Base-by-base conservation (phyloP, 2,888 invertebrate species). In the Caradrina kadenii region DNA sequence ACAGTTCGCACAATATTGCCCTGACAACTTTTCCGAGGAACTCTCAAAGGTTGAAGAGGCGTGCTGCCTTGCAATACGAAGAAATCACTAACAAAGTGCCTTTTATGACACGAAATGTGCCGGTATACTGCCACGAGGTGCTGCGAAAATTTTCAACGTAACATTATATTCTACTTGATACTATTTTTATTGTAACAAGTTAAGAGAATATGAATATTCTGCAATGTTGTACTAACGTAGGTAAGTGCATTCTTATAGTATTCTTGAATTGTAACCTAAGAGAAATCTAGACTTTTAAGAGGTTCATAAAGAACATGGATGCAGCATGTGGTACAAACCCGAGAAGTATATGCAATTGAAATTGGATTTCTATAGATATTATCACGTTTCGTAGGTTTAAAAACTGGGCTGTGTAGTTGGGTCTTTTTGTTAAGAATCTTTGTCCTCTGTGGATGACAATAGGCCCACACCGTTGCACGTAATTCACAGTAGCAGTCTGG, bases 11-110 rank as follows among this genome's bases (percentile, higher is more conserved):
- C 58, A 59, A 66, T 74, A 80, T 80, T 79, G 22, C 67, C 31
- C 48, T 54, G 68, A 66, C 42, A 65, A 73, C 48, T 63, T 35
- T 52, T 42, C 52, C 31, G 4, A 48, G 48, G 10, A 60, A n/a
- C n/a, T 19, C 19, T 45, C 48, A 48, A 63, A 75, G 56, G 48
- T 21, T 10, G 59, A 11, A 35, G 50, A 26, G 48, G 26, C 19
- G 22, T 2, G 52, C 79, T 39, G 31, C 52, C 55, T 50, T 60
- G 63, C 62, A 63, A 56, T 45, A 63, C 59, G 35, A 80, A 76
- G 76, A 75, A 80, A 80, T 80, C 68, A 75, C 49, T 56, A 80
- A 75, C 60, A 63, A 63, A 75, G 68, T 58, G 56, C 63, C 61
- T 76, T 74, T 75, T 68, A 61, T 50, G 54, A 58, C 63, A 49